Base-by-base conservation (phyloP, 2,113 vertebrate genomes). In the Neolamprologus devosi region DNA sequence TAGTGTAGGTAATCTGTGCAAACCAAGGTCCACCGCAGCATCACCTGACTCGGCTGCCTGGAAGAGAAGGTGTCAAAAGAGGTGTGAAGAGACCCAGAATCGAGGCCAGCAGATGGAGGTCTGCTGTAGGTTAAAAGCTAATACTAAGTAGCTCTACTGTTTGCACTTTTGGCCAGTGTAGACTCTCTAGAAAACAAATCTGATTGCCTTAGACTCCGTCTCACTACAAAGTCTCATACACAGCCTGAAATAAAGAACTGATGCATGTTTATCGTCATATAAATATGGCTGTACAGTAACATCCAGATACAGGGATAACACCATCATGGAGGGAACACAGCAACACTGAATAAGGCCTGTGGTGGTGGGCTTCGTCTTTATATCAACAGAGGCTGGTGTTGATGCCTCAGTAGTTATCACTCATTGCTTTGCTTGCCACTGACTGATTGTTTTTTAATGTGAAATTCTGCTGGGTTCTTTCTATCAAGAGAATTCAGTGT, bases 1-100 rank as follows among this genome's bases (percentile, higher is more conserved):
- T 35, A 63, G 17, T 2, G 30, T 35, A 19, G 28, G 58, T 63
- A 7, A 33, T 33, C 5, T 19, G 58, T 63, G 17, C 58, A 63
- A 63, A 19, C 58, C 58, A 11, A 35, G 16, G 9, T 19, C 28
- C 58, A 19, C 28, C 0, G 0, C 30, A 63, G 30, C 9, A 0
- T 63, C 58, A 19, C 30, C 58, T 11, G 58, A 63, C 58, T 63
- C 1, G 1, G 30, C 58, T 63, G 30, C 28, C 58, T 35, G 30
- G 28, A 35, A 7, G 58, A 63, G 6, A 63, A 63, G 58, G 58
- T 63, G 58, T 35, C 17, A 63, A 11, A 35, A 35, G 16, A 63
- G 16, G 17, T 33, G 58, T 11, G 58, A 63, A 33, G 58, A 35
- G 30, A 35, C 0, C 9, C 58, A 63, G 58, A 7, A n/a, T 63